Evolutionary conservation across 2,797 vertebrate species (phyloP).

Genomic region (Tiaroga cobitis): DNA sequence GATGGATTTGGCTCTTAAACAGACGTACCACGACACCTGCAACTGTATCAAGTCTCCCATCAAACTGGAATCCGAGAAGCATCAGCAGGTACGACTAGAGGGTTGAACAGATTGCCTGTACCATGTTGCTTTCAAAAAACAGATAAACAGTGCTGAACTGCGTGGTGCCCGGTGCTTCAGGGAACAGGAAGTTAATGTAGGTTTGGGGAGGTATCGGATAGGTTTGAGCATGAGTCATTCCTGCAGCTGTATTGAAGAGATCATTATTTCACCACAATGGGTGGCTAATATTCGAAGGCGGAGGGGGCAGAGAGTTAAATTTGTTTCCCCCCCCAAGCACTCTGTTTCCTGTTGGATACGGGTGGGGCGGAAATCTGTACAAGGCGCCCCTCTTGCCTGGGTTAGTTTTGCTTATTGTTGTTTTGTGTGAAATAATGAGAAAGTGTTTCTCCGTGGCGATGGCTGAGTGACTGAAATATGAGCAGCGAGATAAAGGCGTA

Average conservation of each 20-base stretch:
- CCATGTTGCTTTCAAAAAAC: not conserved
- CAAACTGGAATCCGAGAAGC: slow-evolving; percentile 97
- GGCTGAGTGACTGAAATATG: slow-evolving; percentile 43
- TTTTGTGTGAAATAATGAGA: slow-evolving; percentile 39
- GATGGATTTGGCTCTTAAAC: slow-evolving; percentile 94
- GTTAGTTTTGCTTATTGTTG: slow-evolving; percentile 33
- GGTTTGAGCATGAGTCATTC: slow-evolving; percentile 54
- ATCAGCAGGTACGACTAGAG: slow-evolving; percentile 87
- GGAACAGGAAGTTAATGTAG: slow-evolving; percentile 6
- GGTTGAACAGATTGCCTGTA: not conserved
- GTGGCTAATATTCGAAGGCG: slow-evolving; percentile 30
- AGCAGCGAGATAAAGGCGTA: slow-evolving; percentile 42
- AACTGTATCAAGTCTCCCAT: slow-evolving; percentile 99
- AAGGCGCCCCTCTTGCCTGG: slow-evolving; percentile 27
- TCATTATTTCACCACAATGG: slow-evolving; percentile 52
- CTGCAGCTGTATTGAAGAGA: slow-evolving; percentile 43
- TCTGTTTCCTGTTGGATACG: slow-evolving; percentile 27
- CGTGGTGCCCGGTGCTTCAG: not conserved
- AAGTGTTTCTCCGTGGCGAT: not conserved
- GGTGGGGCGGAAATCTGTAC: slow-evolving; percentile 38
- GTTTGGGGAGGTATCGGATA: slow-evolving; percentile 21
- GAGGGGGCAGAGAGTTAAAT: slow-evolving; percentile 21
- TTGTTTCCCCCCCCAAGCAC: not conserved
- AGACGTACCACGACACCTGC: slow-evolving; percentile 96
- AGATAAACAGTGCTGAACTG: not conserved